These are phyloP conservation scores for Meta bourneti DNA, from an alignment of 2,888 invertebrate genomes.

Conservation along the genomic window DNA sequence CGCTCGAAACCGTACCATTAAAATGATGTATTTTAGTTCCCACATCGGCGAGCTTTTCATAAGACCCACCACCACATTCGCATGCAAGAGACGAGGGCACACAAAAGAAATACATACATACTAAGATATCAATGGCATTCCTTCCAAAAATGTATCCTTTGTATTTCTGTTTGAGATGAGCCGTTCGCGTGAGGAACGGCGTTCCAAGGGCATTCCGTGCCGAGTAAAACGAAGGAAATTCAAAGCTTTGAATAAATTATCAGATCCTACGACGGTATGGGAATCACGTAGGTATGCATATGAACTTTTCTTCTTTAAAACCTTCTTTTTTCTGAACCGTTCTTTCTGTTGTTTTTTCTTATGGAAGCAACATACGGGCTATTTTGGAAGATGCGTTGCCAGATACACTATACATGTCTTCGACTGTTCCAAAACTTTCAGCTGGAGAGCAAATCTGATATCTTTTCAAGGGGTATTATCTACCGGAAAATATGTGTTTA, in stretches of 20 bases:
- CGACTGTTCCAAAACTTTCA: not conserved
- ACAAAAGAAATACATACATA: constrained; percentile 15
- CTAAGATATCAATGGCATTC: constrained; percentile 39
- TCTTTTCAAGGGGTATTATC: not conserved
- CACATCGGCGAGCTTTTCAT: not conserved
- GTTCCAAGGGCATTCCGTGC: constrained; percentile 48
- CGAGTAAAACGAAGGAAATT: constrained; percentile 33
- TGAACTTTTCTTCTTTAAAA: not conserved
- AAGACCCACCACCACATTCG: not conserved
- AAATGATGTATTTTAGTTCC: not conserved
- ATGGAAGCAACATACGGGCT: not conserved
- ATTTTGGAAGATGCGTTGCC: not conserved
- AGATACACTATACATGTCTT: not conserved
- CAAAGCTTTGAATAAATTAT: constrained; percentile 64
- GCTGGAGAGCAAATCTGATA: not conserved
- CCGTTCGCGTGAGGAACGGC: constrained; percentile 48
- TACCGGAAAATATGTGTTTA: not conserved
- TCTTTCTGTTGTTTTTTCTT: not conserved
- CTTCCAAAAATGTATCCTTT: constrained; percentile 26
- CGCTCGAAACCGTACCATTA: not conserved
- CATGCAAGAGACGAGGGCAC: not conserved
- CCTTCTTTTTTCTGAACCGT: not conserved
- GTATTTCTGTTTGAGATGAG: constrained; percentile 44
- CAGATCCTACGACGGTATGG: constrained; percentile 40
- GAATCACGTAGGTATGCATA: constrained; percentile 21